Base-by-base conservation (phyloP, 2,113 vertebrate species). In the Ptilorrhoa leucosticta region DNA sequence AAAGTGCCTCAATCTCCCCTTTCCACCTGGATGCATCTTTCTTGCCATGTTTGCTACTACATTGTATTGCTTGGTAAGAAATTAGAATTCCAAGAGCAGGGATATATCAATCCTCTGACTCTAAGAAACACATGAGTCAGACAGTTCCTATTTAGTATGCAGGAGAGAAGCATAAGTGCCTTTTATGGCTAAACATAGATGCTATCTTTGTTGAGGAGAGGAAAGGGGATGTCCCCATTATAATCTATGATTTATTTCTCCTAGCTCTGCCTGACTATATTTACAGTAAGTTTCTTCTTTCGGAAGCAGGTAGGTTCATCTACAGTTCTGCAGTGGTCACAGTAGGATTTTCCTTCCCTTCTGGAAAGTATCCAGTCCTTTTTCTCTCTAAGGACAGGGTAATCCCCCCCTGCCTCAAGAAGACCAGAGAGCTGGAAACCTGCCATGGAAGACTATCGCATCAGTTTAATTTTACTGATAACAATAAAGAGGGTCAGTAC, bases 381-480 rank as follows among this genome's bases (percentile, higher is more conserved):
- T 58, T 95, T 82, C 53, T 94, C 94, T 83, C 82, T 21, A 78
- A 94, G 66, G 94, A 86, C 95, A 96, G 72, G 61, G 45, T 85
- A 90, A 76, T 81, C 44, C 83, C 31, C 61, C 28, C 63, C 45
- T 12, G 11, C 60, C 21, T 47, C 30, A 35, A 89, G 86, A 76
- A 80, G 45, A 94, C 66, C 69, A 73, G 76, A 77, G 88, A 84
- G 37, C 68, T 97, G 95, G 96, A 96, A 95, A 76, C 10, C 28
- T 83, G 94, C 96, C 96, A 93, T 21, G 33, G 83, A 84, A 75
- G 80, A 83, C 90, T 94, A 85, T 85, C 8, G 0, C 54, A 82
- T 96, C 76, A 78, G 84, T 90, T 97, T 78, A 53, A 88, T 95
- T 97, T 98, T 96, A 94, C 86, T 1, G 9, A 82, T 75, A 97